Percentiles rank a stretch among this genome's conserved stretches.
phyloP scores from a whole-genome alignment of 2,797 vertebrate genomes.

The Toxotes lorentzi region DNA sequence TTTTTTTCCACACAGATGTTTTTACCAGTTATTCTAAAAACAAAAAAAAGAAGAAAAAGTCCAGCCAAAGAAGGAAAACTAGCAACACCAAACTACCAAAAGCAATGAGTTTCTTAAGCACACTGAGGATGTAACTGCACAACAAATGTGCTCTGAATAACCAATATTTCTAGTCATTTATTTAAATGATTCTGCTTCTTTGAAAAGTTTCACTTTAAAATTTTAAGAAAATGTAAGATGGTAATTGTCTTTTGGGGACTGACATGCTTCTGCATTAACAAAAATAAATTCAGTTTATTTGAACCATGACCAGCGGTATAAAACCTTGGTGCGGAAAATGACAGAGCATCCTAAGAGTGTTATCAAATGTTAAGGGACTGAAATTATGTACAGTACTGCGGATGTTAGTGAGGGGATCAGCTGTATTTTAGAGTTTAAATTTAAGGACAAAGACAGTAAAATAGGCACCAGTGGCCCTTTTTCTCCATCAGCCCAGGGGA shows the following conservation, averaged over 20 bases:
- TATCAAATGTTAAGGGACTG: background rate
- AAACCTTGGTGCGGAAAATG: background rate
- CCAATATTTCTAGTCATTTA: background rate
- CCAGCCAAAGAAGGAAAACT: background rate
- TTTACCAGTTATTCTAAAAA: slow-evolving; percentile 20
- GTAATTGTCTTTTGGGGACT: background rate
- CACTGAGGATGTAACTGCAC: background rate
- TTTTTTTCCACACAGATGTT: slow-evolving; percentile 25
- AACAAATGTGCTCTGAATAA: background rate
- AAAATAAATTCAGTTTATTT: background rate
- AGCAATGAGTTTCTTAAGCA: background rate
- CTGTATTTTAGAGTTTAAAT: background rate
- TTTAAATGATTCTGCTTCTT: slow-evolving; percentile 3
- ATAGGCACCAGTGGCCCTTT: background rate
- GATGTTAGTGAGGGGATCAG: background rate
- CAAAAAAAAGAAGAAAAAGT: background rate
- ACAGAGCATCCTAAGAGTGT: background rate
- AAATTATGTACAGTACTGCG: background rate
- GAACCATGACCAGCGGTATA: background rate
- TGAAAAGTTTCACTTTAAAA: background rate
- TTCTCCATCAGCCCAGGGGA: background rate
- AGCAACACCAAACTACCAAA: slow-evolving; percentile 4
- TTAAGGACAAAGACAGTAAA: background rate
- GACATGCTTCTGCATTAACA: background rate
- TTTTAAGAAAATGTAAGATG: background rate